Evolutionary conservation across 2,113 vertebrate genomes (phyloP), one percentile per base, ranked within the genome.

Genomic region (Microcebus ravelobensis): DNA sequence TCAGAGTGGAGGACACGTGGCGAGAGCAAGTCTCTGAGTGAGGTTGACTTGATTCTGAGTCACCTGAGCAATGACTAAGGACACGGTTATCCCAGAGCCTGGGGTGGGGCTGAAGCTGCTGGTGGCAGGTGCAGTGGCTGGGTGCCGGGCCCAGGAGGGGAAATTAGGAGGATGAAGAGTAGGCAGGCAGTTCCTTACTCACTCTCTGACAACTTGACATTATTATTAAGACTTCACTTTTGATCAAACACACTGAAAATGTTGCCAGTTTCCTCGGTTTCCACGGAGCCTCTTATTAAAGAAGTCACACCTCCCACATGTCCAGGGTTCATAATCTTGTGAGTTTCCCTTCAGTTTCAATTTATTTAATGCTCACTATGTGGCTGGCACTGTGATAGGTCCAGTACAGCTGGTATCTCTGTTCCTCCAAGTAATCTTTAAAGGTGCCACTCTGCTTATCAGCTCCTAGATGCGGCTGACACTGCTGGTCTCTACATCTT

Each of bases 41-140:
- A 36, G 17, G 34, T 34, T 95, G 80, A 83, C 76, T 85, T 87
- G 57, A 36, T 71, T 63, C 45, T 95, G 87, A 96, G 83, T 97
- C 95, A 98, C 77, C 63, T 77, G 57, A 70, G 45, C 18, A 4
- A 39, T 96, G 93, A 97, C 73, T 92, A 87, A 97, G 63, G 76
- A 42, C 27, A 0, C 5, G 52, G 34, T 48, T 94, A 89, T 77
- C 59, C 48, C 50, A 23, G 73, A 76, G 68, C 61, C 13, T 31
- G 3, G 45, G 87, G 96, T 63, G 93, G 87, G 79, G 86, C 79
- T 42, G 52, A 74, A 70, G 39, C 67, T 93, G 61, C 36, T 67
- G 39, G 39, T 73, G 65, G 86, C 0, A 11, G 45, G 27, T 76
- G 42, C 42, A 18, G 73, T 48, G 73, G 27, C 45, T 76, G 42